Conservation (phyloP, 1,140 invertebrate genomes). For the Bacillus rossius region DNA sequence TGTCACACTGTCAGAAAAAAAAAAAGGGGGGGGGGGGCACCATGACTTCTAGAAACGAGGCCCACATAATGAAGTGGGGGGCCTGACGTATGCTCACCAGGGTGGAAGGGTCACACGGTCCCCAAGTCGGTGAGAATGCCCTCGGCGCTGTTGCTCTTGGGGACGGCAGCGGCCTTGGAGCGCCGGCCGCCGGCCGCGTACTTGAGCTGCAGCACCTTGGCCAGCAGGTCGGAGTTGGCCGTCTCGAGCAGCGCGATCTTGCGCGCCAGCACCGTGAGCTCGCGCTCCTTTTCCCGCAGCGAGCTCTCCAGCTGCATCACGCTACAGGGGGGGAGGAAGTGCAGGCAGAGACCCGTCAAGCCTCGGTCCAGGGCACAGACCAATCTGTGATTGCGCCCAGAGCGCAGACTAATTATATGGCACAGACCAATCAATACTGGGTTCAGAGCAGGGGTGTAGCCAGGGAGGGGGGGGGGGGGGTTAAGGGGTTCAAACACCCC, state of each 20-base stretch:
- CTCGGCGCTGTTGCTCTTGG: conserved; percentile 18
- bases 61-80: no score
- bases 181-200: conserved; percentile 17
- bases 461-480: no score
- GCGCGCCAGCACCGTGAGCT: conserved; percentile 30
- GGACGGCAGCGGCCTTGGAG: conserved; percentile 8
- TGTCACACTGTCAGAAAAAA: no score
- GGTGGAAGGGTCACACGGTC: neutral
- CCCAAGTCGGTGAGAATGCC: conserved; percentile 16
- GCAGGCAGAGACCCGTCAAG: no score
- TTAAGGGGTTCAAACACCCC: no score
- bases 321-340: conserved; percentile 21
- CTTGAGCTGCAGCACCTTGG: conserved; percentile 31
- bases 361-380: no score
- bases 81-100: neutral
- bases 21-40: no score
- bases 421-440: no score
- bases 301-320: conserved; percentile 29
- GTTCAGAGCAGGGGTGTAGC: no score
- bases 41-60: no score
- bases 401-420: no score
- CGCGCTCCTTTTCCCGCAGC: conserved; percentile 31
- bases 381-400: neutral
- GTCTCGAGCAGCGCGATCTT: conserved; percentile 33
- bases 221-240: conserved; percentile 34